phyloP scores from a whole-genome alignment of 2,797 vertebrate genomes.

The Cyprinella venusta region DNA sequence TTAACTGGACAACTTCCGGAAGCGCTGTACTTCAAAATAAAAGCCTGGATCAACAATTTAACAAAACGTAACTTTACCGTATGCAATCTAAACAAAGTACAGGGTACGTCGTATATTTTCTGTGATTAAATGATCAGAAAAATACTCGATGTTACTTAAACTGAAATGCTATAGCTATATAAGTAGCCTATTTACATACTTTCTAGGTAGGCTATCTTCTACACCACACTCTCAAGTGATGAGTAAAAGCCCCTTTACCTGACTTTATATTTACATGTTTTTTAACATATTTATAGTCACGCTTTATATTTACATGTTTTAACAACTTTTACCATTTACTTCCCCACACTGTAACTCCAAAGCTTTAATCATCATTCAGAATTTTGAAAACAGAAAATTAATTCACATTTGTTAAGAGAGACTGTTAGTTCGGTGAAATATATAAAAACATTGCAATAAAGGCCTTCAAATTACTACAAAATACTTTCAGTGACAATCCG shows the following conservation, averaged over 20 bases:
- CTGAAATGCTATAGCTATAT: too few species aligned
- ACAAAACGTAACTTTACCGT: background rate
- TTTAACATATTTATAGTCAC: too few species aligned
- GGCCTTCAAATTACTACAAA: background rate
- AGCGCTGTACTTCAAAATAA: constrained; percentile 18
- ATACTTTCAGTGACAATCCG: background rate
- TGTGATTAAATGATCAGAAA: background rate
- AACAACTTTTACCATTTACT: background rate
- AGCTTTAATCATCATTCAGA: background rate
- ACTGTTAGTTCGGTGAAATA: background rate
- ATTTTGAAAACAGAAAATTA: background rate
- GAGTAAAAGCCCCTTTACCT: background rate
- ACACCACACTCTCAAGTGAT: too few species aligned
- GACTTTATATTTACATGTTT: too few species aligned
- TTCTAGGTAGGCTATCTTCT: background rate
- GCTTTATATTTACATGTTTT: too few species aligned
- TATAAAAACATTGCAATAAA: background rate
- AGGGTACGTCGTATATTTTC: background rate
- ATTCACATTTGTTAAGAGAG: background rate
- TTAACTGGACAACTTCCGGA: constrained; percentile 12
- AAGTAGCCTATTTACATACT: background rate
- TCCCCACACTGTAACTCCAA: too few species aligned
- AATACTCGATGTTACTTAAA: too few species aligned
- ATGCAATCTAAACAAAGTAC: background rate
- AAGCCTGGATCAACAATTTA: background rate